Evolutionary conservation across 1,140 invertebrate species (phyloP).

Genomic region (Littorina saxatilis): DNA sequence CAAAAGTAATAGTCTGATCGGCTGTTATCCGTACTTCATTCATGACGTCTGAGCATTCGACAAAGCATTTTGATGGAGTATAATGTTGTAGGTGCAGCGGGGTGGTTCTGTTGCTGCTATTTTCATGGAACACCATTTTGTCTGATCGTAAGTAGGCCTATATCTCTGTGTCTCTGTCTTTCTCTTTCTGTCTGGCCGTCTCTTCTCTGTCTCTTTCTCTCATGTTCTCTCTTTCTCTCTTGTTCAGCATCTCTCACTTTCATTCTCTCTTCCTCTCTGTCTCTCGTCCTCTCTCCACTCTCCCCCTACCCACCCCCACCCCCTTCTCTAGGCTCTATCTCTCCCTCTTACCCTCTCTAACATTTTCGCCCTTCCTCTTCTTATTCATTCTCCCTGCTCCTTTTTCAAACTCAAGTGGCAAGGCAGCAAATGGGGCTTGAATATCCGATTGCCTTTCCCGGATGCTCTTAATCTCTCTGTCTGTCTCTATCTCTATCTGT

Average conservation of each 20-base stretch:
- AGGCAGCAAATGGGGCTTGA: too few relatives aligned
- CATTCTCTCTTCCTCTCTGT: background rate
- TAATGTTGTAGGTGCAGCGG: too few relatives aligned
- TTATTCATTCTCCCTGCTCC: background rate
- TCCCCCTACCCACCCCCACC: too few relatives aligned
- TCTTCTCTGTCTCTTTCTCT: background rate
- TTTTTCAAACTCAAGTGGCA: too few relatives aligned
- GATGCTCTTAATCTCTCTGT: constrained; percentile 1
- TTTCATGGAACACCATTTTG: too few relatives aligned
- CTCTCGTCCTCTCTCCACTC: background rate
- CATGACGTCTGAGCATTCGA: too few relatives aligned
- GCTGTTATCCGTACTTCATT: too few relatives aligned
- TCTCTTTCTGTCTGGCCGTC: constrained; percentile 18
- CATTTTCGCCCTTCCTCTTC: background rate
- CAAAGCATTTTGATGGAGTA: too few relatives aligned
- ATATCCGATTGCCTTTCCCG: background rate
- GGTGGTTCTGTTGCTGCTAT: too few relatives aligned
- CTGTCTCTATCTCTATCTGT: background rate
- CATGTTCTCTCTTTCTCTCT: background rate
- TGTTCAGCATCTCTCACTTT: background rate
- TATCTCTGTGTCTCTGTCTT: background rate
- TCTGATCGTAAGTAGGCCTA: too few relatives aligned
- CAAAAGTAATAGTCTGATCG: too few relatives aligned
- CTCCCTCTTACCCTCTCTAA: background rate
- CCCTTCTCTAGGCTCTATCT: too few relatives aligned